phyloP scores from a whole-genome alignment of 2,888 invertebrate species.

The Dysmachus trigonus region DNA sequence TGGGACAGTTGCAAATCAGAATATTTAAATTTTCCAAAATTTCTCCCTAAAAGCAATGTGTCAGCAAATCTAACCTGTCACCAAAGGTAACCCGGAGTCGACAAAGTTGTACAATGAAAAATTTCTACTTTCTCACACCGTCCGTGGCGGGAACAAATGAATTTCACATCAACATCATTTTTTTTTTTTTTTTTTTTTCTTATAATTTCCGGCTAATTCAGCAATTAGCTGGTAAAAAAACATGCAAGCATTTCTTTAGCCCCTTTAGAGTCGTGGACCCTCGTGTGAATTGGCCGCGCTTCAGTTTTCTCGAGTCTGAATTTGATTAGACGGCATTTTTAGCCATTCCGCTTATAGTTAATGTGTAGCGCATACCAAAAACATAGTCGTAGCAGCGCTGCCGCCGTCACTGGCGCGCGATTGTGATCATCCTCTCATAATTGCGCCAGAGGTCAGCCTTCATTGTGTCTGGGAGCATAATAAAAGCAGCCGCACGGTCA shows the following conservation, averaged over 20 bases:
- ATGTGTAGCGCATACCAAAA: background rate
- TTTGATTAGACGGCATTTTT: background rate
- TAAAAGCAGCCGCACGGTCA: background rate
- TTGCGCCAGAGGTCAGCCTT: background rate
- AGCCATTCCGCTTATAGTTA: background rate
- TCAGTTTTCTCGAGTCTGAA: background rate
- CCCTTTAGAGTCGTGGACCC: background rate
- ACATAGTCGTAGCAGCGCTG: background rate
- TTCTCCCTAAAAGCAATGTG: background rate
- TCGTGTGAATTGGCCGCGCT: background rate
- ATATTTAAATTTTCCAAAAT: background rate
- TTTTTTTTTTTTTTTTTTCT: background rate
- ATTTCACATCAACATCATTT: background rate
- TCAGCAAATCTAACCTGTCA: background rate
- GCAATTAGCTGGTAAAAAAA: background rate
- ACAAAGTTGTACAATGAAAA: background rate
- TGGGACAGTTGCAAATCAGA: background rate
- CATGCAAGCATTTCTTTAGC: background rate
- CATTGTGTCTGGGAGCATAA: background rate
- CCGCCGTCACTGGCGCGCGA: background rate
- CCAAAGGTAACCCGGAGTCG: background rate
- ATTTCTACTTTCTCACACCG: background rate
- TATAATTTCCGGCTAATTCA: background rate
- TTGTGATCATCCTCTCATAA: background rate
- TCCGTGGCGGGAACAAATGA: background rate